A percentile compares a stretch with the other conserved stretches of the same genome.
Evolutionary conservation across 2,113 vertebrate genomes (phyloP).

Genomic region (Myxocyprinus asiaticus): DNA sequence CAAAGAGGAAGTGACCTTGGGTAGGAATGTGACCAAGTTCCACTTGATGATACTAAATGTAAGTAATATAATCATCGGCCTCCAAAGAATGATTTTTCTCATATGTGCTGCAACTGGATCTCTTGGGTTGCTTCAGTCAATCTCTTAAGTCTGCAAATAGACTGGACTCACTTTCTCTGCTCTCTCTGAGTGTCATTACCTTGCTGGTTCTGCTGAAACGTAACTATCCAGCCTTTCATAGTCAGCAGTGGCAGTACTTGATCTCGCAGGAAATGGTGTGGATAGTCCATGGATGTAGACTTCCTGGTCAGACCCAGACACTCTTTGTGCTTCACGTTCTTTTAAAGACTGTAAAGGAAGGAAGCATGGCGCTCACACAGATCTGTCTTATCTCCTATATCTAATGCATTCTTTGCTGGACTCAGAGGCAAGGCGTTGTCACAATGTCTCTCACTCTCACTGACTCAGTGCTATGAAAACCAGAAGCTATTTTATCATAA

Average conservation of each 20-base stretch:
- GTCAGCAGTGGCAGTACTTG: constrained; percentile 53
- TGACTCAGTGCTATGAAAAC: constrained; percentile 6
- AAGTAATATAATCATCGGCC: background rate
- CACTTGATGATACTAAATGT: too few species aligned
- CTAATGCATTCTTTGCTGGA: constrained; percentile 61
- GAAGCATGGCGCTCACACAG: constrained; percentile 65
- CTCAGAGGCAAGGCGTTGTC: constrained; percentile 59
- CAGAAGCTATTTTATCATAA: background rate
- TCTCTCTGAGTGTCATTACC: background rate
- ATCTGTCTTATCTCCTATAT: constrained; percentile 64
- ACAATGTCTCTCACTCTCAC: constrained; percentile 16
- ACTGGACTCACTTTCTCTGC: background rate
- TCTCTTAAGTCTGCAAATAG: background rate
- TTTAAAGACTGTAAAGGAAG: constrained; percentile 69
- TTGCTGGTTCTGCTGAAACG: constrained; percentile 16
- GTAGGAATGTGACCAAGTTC: background rate
- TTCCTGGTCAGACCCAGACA: constrained; percentile 71
- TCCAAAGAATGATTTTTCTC: background rate
- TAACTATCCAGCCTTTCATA: constrained; percentile 54
- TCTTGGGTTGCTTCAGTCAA: background rate
- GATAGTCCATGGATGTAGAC: constrained; percentile 71
- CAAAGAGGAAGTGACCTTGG: background rate
- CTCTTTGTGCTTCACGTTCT: constrained; percentile 67
- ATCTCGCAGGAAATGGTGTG: constrained; percentile 72
- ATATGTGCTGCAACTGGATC: background rate